Base-by-base conservation (phyloP, 1,140 invertebrate species). In the Pachypsylla venusta region DNA sequence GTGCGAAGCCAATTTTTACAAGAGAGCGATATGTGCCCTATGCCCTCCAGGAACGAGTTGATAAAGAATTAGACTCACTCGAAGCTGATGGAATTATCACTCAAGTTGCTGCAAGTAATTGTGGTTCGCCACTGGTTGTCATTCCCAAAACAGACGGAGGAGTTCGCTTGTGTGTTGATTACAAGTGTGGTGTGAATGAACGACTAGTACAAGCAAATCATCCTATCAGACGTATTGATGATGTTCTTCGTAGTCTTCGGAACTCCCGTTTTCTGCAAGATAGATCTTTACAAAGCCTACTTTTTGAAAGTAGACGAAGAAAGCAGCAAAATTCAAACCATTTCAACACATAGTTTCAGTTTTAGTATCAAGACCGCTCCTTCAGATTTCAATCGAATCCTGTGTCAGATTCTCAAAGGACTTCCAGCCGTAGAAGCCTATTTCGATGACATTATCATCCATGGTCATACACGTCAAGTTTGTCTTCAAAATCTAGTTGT, bases 311-410 rank as follows among this genome's bases (percentile, higher is more conserved):
- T 69, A 10, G 63, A 65, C 55, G 60, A 67, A 48, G 57, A 65
- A 58, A 63, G 62, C 2, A 60, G 53, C n/a, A 60, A 58, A 66
- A 71, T 67, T 65, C 73, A 62, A 67, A 66, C 65, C 25, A 69
- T 66, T 53, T 61, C 64, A 25, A 70, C 65, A n/a, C 67, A 67
- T 60, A 59, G 63, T 68, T n/a, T n/a, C n/a, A n/a, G n/a, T n/a
- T n/a, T n/a, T n/a, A 75, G 74, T 10, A 68, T 79, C 4, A 69
- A 70, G 59, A 69, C 68, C 16, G 73, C 75, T 0, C 73, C 76
- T 19, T 63, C 67, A n/a, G 70, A 75, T 59, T 80, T 79, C 61
- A 73, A 80, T 63, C 35, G 69, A 59, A 65, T 71, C 16, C 74
- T 79, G 22, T 71, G 75, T 39, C 61, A 68, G 59, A 61, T 72